These are phyloP conservation scores for Lasius fuliginosus DNA, from an alignment of 2,888 invertebrate species.

Conservation along the genomic window DNA sequence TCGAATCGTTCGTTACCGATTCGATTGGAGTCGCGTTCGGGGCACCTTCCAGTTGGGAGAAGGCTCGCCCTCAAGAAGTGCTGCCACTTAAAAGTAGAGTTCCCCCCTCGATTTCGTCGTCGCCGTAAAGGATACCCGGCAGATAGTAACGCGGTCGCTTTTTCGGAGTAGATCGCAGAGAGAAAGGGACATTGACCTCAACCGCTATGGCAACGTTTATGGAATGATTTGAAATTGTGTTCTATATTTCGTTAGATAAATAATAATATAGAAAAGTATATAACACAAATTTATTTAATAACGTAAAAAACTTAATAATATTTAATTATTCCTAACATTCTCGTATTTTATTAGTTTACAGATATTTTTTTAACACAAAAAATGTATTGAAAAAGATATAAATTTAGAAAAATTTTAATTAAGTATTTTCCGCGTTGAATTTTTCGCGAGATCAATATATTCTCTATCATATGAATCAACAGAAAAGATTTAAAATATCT, in stretches of 20 bases:
- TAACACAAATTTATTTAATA: neutral
- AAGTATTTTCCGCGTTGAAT: neutral
- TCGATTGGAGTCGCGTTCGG: constrained; percentile 79
- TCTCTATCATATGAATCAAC: too few species aligned
- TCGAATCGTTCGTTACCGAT: constrained; percentile 84
- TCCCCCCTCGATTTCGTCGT: constrained; percentile 23
- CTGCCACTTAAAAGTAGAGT: constrained; percentile 72
- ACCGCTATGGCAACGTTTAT: neutral
- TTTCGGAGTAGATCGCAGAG: constrained; percentile 48
- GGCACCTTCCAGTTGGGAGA: constrained; percentile 52
- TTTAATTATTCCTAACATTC: neutral
- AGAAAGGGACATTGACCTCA: constrained; percentile 14
- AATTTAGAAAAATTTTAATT: neutral
- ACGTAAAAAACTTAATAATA: neutral
- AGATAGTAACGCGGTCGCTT: constrained; percentile 44
- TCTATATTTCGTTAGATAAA: neutral
- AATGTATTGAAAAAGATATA: neutral
- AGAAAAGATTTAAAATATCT: too few species aligned
- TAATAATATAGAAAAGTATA: neutral
- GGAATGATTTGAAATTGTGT: neutral
- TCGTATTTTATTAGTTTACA: neutral
- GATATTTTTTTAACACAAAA: neutral
- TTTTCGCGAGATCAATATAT: too few species aligned
- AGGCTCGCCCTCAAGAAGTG: constrained; percentile 56
- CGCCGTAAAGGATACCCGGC: constrained; percentile 33